Base-by-base conservation (phyloP, 2,113 vertebrate genomes). In the Oplegnathus fasciatus region DNA sequence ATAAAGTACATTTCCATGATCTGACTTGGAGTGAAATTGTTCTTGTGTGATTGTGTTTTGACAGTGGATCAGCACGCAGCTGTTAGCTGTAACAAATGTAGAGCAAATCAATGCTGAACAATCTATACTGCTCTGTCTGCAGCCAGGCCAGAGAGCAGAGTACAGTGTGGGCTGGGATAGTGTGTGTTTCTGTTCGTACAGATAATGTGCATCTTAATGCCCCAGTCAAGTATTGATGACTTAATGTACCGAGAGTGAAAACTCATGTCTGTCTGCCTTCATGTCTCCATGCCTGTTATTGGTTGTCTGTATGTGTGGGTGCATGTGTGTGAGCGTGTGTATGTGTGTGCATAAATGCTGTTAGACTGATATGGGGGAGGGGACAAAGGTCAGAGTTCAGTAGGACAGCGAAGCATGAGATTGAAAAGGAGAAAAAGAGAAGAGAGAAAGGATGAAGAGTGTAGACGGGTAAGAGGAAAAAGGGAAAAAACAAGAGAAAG, bases 91-190 rank as follows among this genome's bases (percentile, higher is more conserved):
- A 66, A 82, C 55, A 89, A 86, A 93, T 87, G 70, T 89, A 73
- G 86, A 89, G 72, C 88, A 90, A 92, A 92, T 91, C 91, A 88
- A 89, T 92, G 54, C n/a, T 42, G 10, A 40, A 22, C 72, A 69
- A 87, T 91, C 72, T 42, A 88, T 9, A 85, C 24, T 24, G 74
- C 32, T 61, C 57, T 48, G 70, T 83, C 81, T 86, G 71, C 70
- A 68, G 74, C 48, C 46, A 48, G 58, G 62, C 70, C 67, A 66
- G 34, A 86, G 52, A 58, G 55, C 61, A 78, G 14, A 54, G 69
- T 18, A 34, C 37, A 68, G 14, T 46, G 18, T 58, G 34, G 26
- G 6, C 28, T 30, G 30, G 37, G 17, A 34, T 2, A 26, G n/a
- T n/a, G 15, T 50, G n/a, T 55, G 26, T 58, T 55, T 80, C 42